Percentiles rank a stretch among this genome's conserved stretches.
These are phyloP conservation scores for Recurvirostra avosetta DNA, from an alignment of 2,113 vertebrate species.

Conservation along the genomic window DNA sequence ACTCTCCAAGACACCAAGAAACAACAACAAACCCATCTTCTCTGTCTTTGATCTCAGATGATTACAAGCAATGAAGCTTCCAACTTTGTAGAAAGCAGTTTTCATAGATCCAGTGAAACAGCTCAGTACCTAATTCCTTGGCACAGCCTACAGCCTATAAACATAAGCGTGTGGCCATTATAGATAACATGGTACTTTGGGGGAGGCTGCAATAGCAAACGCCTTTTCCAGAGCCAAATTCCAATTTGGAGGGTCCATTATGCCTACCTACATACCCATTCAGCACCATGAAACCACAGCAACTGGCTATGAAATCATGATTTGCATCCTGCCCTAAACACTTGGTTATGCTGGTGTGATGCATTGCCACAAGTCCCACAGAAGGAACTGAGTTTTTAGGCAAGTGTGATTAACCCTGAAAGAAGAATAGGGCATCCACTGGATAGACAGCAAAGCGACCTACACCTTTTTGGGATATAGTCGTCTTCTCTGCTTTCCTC, in stretches of 20 bases:
- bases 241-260: background rate
- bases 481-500: background rate
- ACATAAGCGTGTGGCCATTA: background rate
- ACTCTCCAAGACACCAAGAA: background rate
- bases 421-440: background rate
- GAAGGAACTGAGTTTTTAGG: background rate
- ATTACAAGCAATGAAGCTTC: background rate
- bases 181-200: conserved; percentile 24
- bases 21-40: background rate
- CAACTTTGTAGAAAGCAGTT: background rate
- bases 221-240: conserved; percentile 10
- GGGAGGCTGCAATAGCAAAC: background rate
- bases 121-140: background rate
- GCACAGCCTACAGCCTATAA: background rate
- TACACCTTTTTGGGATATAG: background rate
- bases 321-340: background rate
- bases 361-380: background rate
- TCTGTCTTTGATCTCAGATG: background rate
- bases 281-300: background rate
- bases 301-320: accelerated
- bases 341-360: background rate
- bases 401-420: background rate
- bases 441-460: background rate
- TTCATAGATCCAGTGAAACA: background rate
- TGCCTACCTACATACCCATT: background rate